A percentile compares a stretch with the other conserved stretches of the same genome.
Evolutionary conservation across 2,888 invertebrate species (phyloP).

Genomic region (Amphimallon solstitiale): DNA sequence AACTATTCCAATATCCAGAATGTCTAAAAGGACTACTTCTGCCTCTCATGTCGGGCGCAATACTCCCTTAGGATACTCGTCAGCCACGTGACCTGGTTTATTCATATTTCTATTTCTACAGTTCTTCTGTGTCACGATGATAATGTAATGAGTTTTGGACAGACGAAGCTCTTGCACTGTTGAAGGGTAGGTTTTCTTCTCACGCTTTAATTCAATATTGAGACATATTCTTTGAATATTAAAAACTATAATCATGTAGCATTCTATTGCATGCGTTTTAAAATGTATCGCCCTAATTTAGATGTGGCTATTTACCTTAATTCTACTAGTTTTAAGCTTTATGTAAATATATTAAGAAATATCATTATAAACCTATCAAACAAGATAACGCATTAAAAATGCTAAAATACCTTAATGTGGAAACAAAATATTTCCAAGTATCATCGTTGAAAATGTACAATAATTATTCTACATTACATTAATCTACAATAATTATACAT

Average conservation of each 20-base stretch:
- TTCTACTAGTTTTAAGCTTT: too few relatives aligned
- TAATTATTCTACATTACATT: too few relatives aligned
- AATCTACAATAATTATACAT: too few relatives aligned
- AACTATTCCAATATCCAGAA: conserved; percentile 44
- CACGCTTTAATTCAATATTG: conserved; percentile 32
- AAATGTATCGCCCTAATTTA: not conserved
- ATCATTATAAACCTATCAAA: too few relatives aligned
- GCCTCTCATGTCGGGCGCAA: conserved; percentile 46
- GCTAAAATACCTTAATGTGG: too few relatives aligned
- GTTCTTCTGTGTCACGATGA: conserved; percentile 33
- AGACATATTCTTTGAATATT: conserved; percentile 23
- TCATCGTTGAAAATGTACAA: too few relatives aligned
- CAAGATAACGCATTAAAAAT: too few relatives aligned
- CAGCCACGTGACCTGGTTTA: conserved; percentile 50
- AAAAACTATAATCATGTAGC: not conserved
- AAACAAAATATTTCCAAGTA: too few relatives aligned
- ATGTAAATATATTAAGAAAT: too few relatives aligned
- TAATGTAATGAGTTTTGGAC: conserved; percentile 45
- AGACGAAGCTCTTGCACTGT: conserved; percentile 20
- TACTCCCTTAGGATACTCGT: conserved; percentile 47
- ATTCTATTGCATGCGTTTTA: not conserved
- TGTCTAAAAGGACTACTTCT: conserved; percentile 36
- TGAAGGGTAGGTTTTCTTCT: conserved; percentile 4
- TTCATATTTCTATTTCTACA: conserved; percentile 50
- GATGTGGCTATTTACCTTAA: too few relatives aligned